These are phyloP conservation scores for Tenthredo notha DNA, from an alignment of 2,888 invertebrate genomes.

Conservation along the genomic window DNA sequence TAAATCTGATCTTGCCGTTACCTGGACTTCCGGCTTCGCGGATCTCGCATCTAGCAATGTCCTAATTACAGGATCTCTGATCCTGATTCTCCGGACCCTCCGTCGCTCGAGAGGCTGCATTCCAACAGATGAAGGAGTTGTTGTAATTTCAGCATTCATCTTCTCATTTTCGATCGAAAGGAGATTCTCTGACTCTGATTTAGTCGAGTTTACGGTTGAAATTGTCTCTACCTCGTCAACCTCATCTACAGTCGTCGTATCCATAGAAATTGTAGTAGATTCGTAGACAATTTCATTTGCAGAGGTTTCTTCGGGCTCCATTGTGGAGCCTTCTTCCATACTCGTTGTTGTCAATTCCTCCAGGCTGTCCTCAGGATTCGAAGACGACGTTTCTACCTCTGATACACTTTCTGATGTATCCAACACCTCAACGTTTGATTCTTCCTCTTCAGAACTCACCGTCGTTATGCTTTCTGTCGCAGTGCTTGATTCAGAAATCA, in stretches of 20 bases:
- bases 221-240: conserved; percentile 36
- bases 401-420: conserved; percentile 13
- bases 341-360: conserved; percentile 19
- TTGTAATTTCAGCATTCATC: neutral
- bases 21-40: neutral
- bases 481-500: conserved; percentile 60
- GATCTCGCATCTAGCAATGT: conserved; percentile 30
- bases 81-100: conserved; percentile 52
- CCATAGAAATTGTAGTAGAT: neutral
- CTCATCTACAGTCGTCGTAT: conserved; percentile 10
- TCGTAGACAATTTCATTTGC: conserved; percentile 32
- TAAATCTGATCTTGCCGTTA: conserved; percentile 15
- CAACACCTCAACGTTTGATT: conserved; percentile 82
- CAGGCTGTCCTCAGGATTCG: neutral
- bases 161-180: neutral
- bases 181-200: conserved; percentile 6
- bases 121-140: neutral
- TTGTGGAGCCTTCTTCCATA: neutral
- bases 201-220: neutral
- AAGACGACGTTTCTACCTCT: neutral
- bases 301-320: conserved; percentile 18
- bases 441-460: conserved; percentile 79
- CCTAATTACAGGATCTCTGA: conserved; percentile 31
- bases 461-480: conserved; percentile 68
- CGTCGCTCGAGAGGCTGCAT: conserved; percentile 24